A percentile compares a stretch with the other conserved stretches of the same genome.
phyloP scores from a whole-genome alignment of 2,888 invertebrate genomes.

The Molorchus minor region DNA sequence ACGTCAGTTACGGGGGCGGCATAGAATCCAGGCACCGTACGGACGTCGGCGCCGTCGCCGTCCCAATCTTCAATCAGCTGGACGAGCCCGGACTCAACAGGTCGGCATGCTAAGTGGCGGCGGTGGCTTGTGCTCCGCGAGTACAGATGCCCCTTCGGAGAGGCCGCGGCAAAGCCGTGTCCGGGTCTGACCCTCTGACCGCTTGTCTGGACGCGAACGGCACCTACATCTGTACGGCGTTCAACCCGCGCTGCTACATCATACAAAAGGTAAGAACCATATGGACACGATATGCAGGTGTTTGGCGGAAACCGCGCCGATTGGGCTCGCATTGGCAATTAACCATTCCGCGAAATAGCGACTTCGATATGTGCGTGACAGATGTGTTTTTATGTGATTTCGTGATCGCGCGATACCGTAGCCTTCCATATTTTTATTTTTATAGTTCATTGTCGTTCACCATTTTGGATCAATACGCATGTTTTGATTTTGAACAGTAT shows the following conservation, averaged over 20 bases:
- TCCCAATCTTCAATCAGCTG: constrained; percentile 60
- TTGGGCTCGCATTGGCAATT: neutral
- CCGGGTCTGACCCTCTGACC: constrained; percentile 57
- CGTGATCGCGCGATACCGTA: constrained; percentile 4
- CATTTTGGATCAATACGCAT: constrained; percentile 51
- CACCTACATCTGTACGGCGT: constrained; percentile 71
- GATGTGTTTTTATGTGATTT: constrained; percentile 3
- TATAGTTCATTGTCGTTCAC: constrained; percentile 9
- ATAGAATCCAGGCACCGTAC: constrained; percentile 31
- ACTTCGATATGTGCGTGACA: neutral
- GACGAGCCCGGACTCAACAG: constrained; percentile 62
- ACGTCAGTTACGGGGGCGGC: constrained; percentile 22
- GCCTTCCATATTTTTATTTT: neutral
- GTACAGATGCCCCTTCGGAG: constrained; percentile 62
- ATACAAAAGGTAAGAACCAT: constrained; percentile 69
- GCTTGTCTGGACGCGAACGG: constrained; percentile 67
- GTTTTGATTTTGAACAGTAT: constrained; percentile 30
- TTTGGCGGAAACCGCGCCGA: constrained; percentile 3
- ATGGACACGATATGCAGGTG: constrained; percentile 16
- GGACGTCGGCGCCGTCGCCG: constrained; percentile 49
- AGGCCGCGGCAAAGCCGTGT: constrained; percentile 50
- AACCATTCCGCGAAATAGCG: neutral
- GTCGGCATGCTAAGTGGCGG: constrained; percentile 62
- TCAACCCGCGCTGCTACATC: constrained; percentile 71
- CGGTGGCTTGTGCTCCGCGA: constrained; percentile 51